These are phyloP conservation scores for Apogon hyalosoma DNA, from an alignment of 2,797 vertebrate genomes.

Conservation along the genomic window DNA sequence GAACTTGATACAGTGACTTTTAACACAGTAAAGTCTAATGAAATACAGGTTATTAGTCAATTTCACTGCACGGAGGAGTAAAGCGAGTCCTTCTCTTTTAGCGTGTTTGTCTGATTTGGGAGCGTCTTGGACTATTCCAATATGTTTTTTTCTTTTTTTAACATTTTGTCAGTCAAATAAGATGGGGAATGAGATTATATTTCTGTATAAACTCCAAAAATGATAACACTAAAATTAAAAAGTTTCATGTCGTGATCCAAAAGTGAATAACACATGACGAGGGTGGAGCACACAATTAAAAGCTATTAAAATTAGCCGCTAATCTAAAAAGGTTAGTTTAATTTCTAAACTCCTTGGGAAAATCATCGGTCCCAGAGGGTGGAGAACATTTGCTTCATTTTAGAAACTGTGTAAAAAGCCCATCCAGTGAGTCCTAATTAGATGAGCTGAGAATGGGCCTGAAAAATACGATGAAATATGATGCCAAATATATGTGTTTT, in stretches of 20 bases:
- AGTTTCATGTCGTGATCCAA: too few species aligned
- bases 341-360: background rate
- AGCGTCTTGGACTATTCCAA: too few species aligned
- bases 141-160: too few species aligned
- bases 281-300: background rate
- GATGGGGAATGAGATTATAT: too few species aligned
- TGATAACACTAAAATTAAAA: too few species aligned
- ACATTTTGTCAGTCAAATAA: too few species aligned
- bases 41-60: conserved; percentile 16
- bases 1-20: conserved; percentile 47
- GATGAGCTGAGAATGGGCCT: background rate
- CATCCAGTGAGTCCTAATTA: conserved; percentile 7
- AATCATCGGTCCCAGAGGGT: background rate
- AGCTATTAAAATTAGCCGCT: conserved; percentile 3
- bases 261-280: background rate
- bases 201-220: too few species aligned
- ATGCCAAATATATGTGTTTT: background rate
- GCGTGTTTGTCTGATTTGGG: conserved; percentile 4
- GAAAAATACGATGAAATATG: conserved; percentile 7
- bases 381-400: conserved; percentile 9
- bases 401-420: conserved; percentile 7
- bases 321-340: conserved; percentile 6
- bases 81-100: conserved; percentile 13
- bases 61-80: conserved; percentile 2
- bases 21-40: conserved; percentile 33